Base-by-base conservation (phyloP, 2,888 invertebrate genomes). In the Patella caerulea region DNA sequence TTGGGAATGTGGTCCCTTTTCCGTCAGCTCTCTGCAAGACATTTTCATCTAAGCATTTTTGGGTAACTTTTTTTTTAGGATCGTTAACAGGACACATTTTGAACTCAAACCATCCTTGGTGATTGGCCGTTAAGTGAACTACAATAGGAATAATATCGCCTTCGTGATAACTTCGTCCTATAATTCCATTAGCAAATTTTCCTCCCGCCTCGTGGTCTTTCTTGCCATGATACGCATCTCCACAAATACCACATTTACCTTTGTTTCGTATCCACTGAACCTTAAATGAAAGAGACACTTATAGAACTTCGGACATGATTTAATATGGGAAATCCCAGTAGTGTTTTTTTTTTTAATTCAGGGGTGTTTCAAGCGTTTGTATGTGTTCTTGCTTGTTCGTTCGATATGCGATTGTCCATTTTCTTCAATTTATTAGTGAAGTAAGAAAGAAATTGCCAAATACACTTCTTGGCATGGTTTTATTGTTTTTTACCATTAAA, bases 201-300 rank as follows among this genome's bases (percentile, higher is more conserved):
- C 91, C 91, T 5, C 89, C 86, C 34, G 86, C 87, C 77, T 91
- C 90, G 80, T 91, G 89, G 9, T 85, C 83, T 34, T 89, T 84
- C 11, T 87, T 86, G 2, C 86, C 85, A 65, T 87, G 85, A 89
- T 94, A 95, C 2, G 96, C 95, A 91, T 98, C 97, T 0, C 98
- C 98, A 89, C 98, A 98, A 59, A 96, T 94, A 0, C 97, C 98
- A 89, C 98, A 98, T 85, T 94, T 94, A 0, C 98, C 98, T 56
- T 84, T 84, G 79, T 89, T 86, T 34, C 84, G 79, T 2, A 83
- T 73, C 88, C 88, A 89, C 71, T 89, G 89, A 19, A 86, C 85
- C 89, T 89, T 82, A 29, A 83, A 83, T 15, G 1, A 9, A 45
- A 45, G 9, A 45, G 9, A 7, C 45, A 45, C 45, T 9, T 45